Evolutionary conservation across 2,113 vertebrate species (phyloP).

Genomic region (Lonchura striata): DNA sequence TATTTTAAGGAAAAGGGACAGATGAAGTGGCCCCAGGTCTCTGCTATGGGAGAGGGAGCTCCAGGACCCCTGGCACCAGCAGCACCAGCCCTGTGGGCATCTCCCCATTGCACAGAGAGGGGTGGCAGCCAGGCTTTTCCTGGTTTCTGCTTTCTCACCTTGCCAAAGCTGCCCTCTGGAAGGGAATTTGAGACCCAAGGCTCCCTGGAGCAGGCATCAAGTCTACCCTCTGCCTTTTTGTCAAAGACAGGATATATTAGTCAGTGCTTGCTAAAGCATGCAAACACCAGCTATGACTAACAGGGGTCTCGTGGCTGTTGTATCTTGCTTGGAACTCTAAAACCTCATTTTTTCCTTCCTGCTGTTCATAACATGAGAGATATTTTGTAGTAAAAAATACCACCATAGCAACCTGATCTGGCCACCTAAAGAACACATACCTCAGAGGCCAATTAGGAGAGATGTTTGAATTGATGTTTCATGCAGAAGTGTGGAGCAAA

Average conservation of each 20-base stretch:
- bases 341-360: not conserved
- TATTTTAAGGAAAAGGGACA: not conserved
- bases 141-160: not conserved
- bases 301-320: not conserved
- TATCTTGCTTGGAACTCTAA: not conserved
- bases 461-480: not conserved
- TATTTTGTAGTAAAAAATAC: not conserved
- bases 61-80: not conserved
- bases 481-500: not conserved
- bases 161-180: not conserved
- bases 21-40: not conserved
- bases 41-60: not conserved
- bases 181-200: not conserved
- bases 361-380: not conserved
- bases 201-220: not conserved
- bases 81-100: rapidly evolving
- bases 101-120: rapidly evolving
- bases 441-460: not conserved
- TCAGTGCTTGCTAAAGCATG: not conserved
- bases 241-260: not conserved
- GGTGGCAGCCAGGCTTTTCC: not conserved
- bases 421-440: not conserved
- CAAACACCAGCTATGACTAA: not conserved
- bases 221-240: not conserved
- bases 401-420: not conserved